Percentiles rank a stretch among this genome's conserved stretches.
Conservation (phyloP, 2,113 vertebrate species). For the Lethenteron reissneri region DNA sequence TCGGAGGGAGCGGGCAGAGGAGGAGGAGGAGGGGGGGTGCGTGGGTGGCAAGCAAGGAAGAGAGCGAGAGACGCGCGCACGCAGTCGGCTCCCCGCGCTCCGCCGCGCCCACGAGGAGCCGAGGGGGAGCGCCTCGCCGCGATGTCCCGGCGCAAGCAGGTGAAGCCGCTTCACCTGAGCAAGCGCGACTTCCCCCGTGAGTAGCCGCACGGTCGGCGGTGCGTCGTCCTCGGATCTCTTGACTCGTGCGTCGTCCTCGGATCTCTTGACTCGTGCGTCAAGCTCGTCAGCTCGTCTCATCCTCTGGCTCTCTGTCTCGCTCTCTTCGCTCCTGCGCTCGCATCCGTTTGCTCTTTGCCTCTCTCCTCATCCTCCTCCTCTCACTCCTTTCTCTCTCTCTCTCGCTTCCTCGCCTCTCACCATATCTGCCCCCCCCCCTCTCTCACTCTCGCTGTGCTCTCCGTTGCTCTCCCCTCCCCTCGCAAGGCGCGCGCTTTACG, state of each 20-base stretch:
- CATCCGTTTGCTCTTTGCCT: neutral
- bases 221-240: too few species aligned
- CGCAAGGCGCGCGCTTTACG: neutral
- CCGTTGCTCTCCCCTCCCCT: neutral
- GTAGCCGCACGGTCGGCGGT: neutral
- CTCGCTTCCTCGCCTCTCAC: neutral
- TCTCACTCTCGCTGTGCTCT: neutral
- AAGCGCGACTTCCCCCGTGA: constrained; percentile 3
- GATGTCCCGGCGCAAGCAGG: constrained; percentile 5
- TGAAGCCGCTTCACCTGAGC: constrained; percentile 5
- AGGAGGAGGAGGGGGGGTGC: too few species aligned
- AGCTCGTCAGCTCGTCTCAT: neutral
- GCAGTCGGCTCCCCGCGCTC: neutral
- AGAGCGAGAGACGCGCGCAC: too few species aligned
- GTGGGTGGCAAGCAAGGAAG: too few species aligned
- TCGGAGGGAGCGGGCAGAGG: too few species aligned
- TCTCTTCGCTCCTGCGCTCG: neutral
- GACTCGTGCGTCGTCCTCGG: too few species aligned
- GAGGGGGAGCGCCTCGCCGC: neutral
- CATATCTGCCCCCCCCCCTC: neutral
- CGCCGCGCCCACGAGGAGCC: neutral
- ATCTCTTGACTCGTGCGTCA: too few species aligned
- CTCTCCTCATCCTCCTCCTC: neutral
- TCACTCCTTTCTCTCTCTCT: too few species aligned
- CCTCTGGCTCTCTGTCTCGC: neutral